Evolutionary conservation across 1,140 invertebrate genomes (phyloP).

Genomic region (Bemisia tabaci): DNA sequence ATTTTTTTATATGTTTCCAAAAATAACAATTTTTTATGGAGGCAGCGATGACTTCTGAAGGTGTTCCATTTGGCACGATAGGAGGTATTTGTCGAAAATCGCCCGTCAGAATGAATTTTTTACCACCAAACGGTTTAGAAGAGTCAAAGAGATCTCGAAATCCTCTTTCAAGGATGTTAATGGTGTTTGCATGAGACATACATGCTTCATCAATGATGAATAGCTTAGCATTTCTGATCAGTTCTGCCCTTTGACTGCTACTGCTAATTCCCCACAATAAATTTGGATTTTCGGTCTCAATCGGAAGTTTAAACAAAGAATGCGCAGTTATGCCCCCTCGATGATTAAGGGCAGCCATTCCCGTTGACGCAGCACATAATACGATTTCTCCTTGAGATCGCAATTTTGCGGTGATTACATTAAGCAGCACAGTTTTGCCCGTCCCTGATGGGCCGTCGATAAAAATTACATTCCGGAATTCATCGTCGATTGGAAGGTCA

Average conservation of each 20-base stretch:
- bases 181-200: slow-evolving; percentile 21
- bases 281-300: slow-evolving; percentile 12
- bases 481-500: neutral
- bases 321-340: slow-evolving; percentile 13
- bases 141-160: slow-evolving; percentile 18
- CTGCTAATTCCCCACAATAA: slow-evolving; percentile 14
- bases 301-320: slow-evolving; percentile 12
- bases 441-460: slow-evolving; percentile 21
- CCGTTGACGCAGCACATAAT: slow-evolving; percentile 18
- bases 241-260: slow-evolving; percentile 9
- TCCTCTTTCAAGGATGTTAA: slow-evolving; percentile 20
- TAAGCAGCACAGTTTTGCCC: slow-evolving; percentile 21
- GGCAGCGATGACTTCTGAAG: slow-evolving; percentile 18
- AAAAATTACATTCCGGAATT: slow-evolving; percentile 5
- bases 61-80: slow-evolving; percentile 17
- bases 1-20: slow-evolving; percentile 14
- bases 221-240: slow-evolving; percentile 17
- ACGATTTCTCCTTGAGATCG: slow-evolving; percentile 13
- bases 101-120: slow-evolving; percentile 22
- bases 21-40: slow-evolving; percentile 16
- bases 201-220: slow-evolving; percentile 27
- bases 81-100: slow-evolving; percentile 23
- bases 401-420: slow-evolving; percentile 15
- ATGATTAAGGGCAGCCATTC: slow-evolving; percentile 20
- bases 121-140: slow-evolving; percentile 22